Percentiles rank a stretch among this genome's conserved stretches.
Evolutionary conservation across 2,797 vertebrate genomes (phyloP).

Genomic region (Orestias chungarensis): DNA sequence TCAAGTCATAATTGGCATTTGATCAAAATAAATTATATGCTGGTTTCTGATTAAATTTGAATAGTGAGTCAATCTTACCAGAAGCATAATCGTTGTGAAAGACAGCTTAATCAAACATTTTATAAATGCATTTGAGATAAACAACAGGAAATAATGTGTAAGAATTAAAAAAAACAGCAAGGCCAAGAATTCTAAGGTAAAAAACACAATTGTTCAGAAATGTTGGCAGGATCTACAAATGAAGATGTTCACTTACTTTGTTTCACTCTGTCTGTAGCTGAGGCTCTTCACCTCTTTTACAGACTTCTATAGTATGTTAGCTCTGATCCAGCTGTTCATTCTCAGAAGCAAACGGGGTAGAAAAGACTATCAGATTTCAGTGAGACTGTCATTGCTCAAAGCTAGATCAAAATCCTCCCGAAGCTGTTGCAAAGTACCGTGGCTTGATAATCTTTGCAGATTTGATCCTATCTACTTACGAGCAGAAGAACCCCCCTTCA

Average conservation of each 20-base stretch:
- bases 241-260: slow-evolving; percentile 17
- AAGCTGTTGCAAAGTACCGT: slow-evolving; percentile 57
- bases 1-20: neutral
- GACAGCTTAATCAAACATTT: neutral
- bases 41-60: neutral
- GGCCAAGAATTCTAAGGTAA: neutral
- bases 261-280: slow-evolving; percentile 30
- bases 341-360: slow-evolving; percentile 42
- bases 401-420: slow-evolving; percentile 63
- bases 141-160: neutral
- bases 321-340: slow-evolving; percentile 60
- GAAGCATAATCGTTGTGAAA: neutral
- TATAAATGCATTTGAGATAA: slow-evolving; percentile 19
- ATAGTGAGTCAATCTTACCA: neutral
- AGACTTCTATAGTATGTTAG: slow-evolving; percentile 56
- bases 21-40: neutral
- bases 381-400: slow-evolving; percentile 52
- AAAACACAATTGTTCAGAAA: neutral
- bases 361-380: slow-evolving; percentile 56
- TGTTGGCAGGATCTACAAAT: slow-evolving; percentile 18
- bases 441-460: slow-evolving; percentile 70
- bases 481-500: slow-evolving; percentile 46
- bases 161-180: neutral
- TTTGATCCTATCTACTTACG: slow-evolving; percentile 67
- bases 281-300: slow-evolving; percentile 48